These are phyloP conservation scores for Myopa tessellatipennis DNA, from an alignment of 2,888 invertebrate species.

Conservation along the genomic window DNA sequence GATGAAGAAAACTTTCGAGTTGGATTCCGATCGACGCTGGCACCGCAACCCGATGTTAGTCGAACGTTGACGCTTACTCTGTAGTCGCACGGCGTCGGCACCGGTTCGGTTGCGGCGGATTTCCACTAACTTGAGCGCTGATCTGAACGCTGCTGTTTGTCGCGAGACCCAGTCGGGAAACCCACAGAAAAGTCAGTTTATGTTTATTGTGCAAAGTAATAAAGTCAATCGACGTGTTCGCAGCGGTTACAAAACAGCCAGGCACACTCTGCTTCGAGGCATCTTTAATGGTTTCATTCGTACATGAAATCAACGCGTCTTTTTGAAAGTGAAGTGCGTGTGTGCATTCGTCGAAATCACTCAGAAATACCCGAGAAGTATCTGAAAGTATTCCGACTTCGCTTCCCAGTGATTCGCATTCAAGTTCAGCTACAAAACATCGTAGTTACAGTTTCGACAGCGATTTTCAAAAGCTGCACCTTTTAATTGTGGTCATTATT, in stretches of 20 bases:
- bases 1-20: slow-evolving; percentile 35
- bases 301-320: no score
- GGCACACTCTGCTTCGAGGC: no score
- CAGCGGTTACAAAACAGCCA: no score
- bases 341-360: no score
- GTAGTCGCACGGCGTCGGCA: slow-evolving; percentile 67
- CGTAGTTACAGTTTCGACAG: neutral
- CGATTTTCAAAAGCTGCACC: neutral
- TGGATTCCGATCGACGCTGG: slow-evolving; percentile 13
- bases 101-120: slow-evolving; percentile 62
- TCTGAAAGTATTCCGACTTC: neutral
- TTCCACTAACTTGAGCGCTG: neutral
- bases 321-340: no score
- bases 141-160: neutral
- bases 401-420: no score
- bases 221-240: no score
- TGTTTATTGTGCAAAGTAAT: no score
- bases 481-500: neutral
- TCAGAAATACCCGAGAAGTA: neutral
- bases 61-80: slow-evolving; percentile 65
- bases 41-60: slow-evolving; percentile 20
- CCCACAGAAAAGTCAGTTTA: neutral
- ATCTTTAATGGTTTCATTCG: no score
- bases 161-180: neutral
- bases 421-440: no score